Evolutionary conservation across 2,113 vertebrate genomes (phyloP).

Genomic region (Hyaena hyaena): DNA sequence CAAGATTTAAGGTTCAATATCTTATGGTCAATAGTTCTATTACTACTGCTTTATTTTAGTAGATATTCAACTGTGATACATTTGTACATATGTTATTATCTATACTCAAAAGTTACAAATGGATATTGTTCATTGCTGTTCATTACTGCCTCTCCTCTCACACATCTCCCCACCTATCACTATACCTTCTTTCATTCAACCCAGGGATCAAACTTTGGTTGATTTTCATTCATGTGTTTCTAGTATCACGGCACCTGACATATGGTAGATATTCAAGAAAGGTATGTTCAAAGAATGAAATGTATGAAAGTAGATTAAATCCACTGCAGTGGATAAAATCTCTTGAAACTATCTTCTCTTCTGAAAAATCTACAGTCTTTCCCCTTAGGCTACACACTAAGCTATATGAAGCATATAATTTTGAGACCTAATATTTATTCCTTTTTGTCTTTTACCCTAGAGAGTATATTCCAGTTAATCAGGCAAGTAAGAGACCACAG

Average conservation of each 20-base stretch:
- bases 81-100: neutral
- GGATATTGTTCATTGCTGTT: neutral
- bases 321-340: neutral
- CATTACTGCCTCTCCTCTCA: neutral
- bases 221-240: neutral
- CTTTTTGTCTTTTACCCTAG: neutral
- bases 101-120: neutral
- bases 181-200: neutral
- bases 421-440: neutral
- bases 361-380: neutral
- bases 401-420: neutral
- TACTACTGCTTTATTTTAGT: neutral
- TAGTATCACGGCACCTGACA: neutral
- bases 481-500: neutral
- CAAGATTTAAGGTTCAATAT: neutral
- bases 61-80: neutral
- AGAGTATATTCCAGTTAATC: neutral
- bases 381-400: neutral
- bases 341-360: neutral
- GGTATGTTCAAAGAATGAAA: neutral
- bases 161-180: neutral
- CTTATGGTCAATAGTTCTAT: neutral
- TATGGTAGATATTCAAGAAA: slow-evolving; percentile 1
- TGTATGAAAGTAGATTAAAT: neutral
- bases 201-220: neutral